Evolutionary conservation across 2,888 invertebrate genomes (phyloP).

Genomic region (Pseudanteris insignis): DNA sequence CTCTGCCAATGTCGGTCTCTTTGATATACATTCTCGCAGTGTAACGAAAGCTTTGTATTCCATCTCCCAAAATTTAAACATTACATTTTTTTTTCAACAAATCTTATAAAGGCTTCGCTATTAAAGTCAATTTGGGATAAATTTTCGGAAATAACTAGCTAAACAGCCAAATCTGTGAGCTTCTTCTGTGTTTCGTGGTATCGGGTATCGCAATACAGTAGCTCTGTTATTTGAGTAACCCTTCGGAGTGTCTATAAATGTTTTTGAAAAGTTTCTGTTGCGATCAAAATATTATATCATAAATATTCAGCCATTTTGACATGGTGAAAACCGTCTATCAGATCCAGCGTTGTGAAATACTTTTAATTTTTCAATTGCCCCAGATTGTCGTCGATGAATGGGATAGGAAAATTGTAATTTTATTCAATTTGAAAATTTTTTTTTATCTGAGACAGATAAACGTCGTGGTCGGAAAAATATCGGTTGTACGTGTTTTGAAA

Average conservation of each 20-base stretch:
- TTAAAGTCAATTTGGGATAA: slow-evolving; percentile 1
- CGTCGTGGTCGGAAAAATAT: too few species aligned
- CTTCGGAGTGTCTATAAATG: too few species aligned
- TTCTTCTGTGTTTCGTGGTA: background rate
- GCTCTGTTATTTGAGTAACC: background rate
- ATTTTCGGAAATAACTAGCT: slow-evolving; percentile 1
- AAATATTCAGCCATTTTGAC: too few species aligned
- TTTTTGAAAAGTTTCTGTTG: background rate
- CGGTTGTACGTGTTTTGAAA: too few species aligned
- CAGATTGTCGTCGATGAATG: too few species aligned
- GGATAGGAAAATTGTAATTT: too few species aligned
- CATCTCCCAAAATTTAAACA: slow-evolving; percentile 20
- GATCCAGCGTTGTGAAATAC: too few species aligned
- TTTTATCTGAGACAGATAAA: too few species aligned
- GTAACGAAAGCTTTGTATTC: slow-evolving; percentile 8
- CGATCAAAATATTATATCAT: too few species aligned
- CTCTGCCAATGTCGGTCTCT: slow-evolving; percentile 16
- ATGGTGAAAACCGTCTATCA: too few species aligned
- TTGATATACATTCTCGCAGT: background rate
- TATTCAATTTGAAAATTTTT: too few species aligned
- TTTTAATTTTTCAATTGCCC: too few species aligned
- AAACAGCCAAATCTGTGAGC: background rate
- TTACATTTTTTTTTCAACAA: slow-evolving; percentile 20
- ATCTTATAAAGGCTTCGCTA: slow-evolving; percentile 42
- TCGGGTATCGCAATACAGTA: background rate